Evolutionary conservation across 1,140 invertebrate genomes (phyloP).

Genomic region (Lineus longissimus): DNA sequence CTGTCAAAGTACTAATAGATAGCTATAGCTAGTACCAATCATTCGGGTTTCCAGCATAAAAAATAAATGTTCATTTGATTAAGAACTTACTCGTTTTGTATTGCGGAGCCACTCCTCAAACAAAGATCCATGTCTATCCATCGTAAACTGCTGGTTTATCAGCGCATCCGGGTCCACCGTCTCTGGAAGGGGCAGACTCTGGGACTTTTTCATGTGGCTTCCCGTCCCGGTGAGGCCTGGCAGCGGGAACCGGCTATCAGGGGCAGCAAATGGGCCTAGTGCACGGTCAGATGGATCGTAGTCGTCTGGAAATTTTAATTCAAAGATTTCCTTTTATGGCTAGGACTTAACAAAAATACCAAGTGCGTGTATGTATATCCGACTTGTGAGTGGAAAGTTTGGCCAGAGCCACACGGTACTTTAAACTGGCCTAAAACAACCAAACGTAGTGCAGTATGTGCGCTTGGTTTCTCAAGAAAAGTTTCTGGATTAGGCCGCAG

Average conservation of each 20-base stretch:
- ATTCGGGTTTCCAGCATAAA: too few relatives aligned
- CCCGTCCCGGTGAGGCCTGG: constrained; percentile 67
- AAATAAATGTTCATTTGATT: too few relatives aligned
- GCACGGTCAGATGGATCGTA: constrained; percentile 18
- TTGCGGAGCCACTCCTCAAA: constrained; percentile 23
- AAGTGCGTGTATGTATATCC: not conserved
- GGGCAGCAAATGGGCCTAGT: constrained; percentile 56
- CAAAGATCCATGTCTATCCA: constrained; percentile 21
- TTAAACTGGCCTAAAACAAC: not conserved
- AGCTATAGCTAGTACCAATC: too few relatives aligned
- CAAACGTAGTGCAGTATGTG: not conserved
- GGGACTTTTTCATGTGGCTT: constrained; percentile 17
- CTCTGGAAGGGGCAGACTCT: not conserved
- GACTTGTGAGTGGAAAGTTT: not conserved
- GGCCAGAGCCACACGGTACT: not conserved
- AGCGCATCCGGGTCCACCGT: constrained; percentile 19
- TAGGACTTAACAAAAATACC: not conserved
- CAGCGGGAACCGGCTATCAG: constrained; percentile 66
- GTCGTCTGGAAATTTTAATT: not conserved
- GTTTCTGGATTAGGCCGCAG: too few relatives aligned
- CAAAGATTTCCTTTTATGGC: not conserved
- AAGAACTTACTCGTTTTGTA: constrained; percentile 18
- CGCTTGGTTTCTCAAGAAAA: not conserved
- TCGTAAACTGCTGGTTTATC: constrained; percentile 21
- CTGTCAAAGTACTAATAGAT: too few relatives aligned